Percentiles rank a stretch among this genome's conserved stretches.
Conservation (phyloP, 2,113 vertebrate genomes). For the Prietella phreatophila region DNA sequence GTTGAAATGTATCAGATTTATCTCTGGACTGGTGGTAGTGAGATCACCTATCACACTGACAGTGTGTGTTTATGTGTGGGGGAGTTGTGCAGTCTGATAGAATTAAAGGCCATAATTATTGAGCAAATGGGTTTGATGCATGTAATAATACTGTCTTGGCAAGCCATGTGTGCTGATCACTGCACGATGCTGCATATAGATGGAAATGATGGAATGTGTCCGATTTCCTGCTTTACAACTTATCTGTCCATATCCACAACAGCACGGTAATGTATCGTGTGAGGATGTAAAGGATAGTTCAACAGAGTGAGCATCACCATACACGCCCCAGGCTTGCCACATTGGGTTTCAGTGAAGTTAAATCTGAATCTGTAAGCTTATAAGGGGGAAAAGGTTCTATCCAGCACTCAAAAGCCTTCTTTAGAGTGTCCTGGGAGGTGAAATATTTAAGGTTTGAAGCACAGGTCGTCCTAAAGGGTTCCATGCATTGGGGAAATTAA, state of each 20-base stretch:
- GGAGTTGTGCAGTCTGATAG: not conserved
- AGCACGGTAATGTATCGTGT: not conserved
- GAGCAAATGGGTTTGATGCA: not conserved
- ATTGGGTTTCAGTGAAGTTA: not conserved
- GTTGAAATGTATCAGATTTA: not conserved
- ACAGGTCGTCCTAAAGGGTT: too few species aligned
- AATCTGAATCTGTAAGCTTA: not conserved
- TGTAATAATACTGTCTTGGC: not conserved
- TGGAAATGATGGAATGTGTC: not conserved
- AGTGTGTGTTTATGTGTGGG: not conserved
- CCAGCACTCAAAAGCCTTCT: not conserved
- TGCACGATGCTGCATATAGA: not conserved
- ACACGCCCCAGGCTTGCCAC: not conserved
- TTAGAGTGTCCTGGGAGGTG: not conserved
- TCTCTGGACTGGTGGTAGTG: not conserved
- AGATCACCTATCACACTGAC: not conserved
- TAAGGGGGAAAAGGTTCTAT: not conserved
- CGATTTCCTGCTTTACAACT: not conserved
- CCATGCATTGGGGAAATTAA: too few species aligned
- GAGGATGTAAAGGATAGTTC: not conserved
- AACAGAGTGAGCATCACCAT: not conserved
- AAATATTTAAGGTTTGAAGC: not conserved
- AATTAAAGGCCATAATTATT: constrained; percentile 7
- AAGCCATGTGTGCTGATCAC: not conserved
- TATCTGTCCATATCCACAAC: not conserved